Percentiles rank a stretch among this genome's conserved stretches.
phyloP scores from a whole-genome alignment of 37 sponge, comb jelly and placozoan species.

The Aphrocallistes beatrix region DNA sequence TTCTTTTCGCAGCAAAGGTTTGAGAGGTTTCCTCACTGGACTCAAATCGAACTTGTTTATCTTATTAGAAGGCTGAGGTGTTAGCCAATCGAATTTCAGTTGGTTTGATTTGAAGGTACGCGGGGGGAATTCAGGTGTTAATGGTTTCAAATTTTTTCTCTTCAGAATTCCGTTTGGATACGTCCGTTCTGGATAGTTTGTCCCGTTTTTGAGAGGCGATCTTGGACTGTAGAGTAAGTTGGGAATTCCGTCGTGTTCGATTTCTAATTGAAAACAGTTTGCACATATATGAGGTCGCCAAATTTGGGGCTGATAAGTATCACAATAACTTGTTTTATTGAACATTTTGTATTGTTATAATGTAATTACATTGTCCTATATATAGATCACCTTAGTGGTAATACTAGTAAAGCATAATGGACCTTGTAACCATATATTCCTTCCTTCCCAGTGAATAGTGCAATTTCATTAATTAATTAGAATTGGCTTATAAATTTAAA shows the following conservation, averaged over 20 bases:
- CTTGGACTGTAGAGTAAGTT: too few relatives aligned
- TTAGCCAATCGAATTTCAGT: neutral
- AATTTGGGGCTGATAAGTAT: neutral
- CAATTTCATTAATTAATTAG: too few relatives aligned
- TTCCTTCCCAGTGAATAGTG: too few relatives aligned
- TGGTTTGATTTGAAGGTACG: neutral
- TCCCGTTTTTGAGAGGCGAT: neutral
- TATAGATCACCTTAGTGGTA: neutral
- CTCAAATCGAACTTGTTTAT: neutral
- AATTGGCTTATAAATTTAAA: too few relatives aligned
- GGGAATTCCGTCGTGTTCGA: neutral
- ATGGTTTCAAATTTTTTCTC: neutral
- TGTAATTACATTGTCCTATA: neutral
- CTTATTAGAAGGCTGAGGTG: neutral
- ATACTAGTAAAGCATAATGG: neutral
- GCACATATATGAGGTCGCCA: neutral
- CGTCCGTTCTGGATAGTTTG: neutral
- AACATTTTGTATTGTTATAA: neutral
- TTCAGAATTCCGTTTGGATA: neutral
- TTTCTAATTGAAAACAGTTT: conserved; percentile 6
- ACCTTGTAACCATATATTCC: too few relatives aligned
- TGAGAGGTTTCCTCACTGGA: neutral
- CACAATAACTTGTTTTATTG: neutral
- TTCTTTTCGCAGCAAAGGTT: neutral
- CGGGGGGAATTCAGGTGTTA: neutral